phyloP scores from a whole-genome alignment of 1,140 invertebrate genomes.

The Drosophila malerkotliana region DNA sequence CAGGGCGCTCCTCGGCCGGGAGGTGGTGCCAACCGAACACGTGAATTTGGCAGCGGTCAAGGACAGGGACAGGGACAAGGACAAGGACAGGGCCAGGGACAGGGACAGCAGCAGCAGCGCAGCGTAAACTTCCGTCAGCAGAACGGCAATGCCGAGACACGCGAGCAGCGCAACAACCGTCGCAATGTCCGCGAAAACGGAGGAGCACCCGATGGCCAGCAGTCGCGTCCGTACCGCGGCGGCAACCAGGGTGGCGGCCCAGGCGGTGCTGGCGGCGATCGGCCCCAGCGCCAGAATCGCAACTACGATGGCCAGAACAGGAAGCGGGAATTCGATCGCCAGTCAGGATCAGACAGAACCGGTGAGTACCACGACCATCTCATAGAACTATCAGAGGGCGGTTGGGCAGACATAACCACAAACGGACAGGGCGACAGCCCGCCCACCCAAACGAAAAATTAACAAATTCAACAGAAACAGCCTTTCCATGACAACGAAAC shows the following conservation, averaged over 20 bases:
- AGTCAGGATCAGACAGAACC: conserved; percentile 97
- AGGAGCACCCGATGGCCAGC: conserved; percentile 83
- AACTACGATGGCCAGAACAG: conserved; percentile 88
- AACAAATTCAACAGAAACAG: neutral
- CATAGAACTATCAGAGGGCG: neutral
- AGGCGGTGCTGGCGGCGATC: conserved; percentile 62
- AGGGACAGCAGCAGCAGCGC: conserved; percentile 46
- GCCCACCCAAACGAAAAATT: conserved; percentile 15
- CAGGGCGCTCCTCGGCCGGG: conserved; percentile 63
- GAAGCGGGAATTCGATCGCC: conserved; percentile 96
- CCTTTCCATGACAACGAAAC: conserved; percentile 37
- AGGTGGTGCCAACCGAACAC: conserved; percentile 63
- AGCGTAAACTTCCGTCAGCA: conserved; percentile 82
- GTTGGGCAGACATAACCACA: conserved; percentile 28
- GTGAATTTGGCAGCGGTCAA: conserved; percentile 78
- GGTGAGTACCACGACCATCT: conserved; percentile 84
- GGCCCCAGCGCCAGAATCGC: conserved; percentile 83
- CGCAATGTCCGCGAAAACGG: conserved; percentile 87
- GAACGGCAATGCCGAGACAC: conserved; percentile 85
- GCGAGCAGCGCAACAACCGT: conserved; percentile 90
- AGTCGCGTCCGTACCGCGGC: conserved; percentile 84
- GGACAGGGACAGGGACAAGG: conserved; percentile 59
- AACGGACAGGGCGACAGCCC: neutral
- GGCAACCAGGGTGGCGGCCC: conserved; percentile 25
- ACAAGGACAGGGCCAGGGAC: conserved; percentile 54